phyloP scores from a whole-genome alignment of 92 coral and sea anemone genomes.

The Paramuricea clavata region DNA sequence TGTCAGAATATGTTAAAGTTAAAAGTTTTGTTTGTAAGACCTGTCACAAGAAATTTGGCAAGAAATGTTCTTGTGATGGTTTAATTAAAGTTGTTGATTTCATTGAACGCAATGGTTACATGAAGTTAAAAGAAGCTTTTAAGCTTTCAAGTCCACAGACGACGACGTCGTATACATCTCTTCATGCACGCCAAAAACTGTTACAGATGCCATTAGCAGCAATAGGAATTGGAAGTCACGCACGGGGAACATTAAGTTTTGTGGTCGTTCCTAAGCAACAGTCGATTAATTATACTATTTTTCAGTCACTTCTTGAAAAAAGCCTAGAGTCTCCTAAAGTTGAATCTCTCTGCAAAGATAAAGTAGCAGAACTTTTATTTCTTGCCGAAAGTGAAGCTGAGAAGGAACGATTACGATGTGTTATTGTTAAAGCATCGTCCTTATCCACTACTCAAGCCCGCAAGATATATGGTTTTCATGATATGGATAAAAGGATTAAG shows the following conservation, averaged over 20 bases:
- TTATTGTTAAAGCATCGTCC: slow-evolving; percentile 42
- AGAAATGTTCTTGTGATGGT: slow-evolving; percentile 44
- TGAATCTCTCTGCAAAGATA: neutral
- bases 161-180: neutral
- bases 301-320: too few species aligned
- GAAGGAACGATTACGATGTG: slow-evolving; percentile 49
- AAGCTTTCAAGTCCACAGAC: slow-evolving; percentile 34
- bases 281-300: too few species aligned
- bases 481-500: slow-evolving; percentile 1
- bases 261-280: too few species aligned
- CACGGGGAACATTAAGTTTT: too few species aligned
- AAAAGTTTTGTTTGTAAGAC: neutral
- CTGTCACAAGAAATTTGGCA: neutral
- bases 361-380: slow-evolving; percentile 20
- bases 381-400: slow-evolving; percentile 52
- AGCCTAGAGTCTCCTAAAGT: too few species aligned
- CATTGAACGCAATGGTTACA: slow-evolving; percentile 18
- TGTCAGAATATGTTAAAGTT: slow-evolving; percentile 31
- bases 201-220: too few species aligned
- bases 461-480: slow-evolving; percentile 42
- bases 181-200: too few species aligned
- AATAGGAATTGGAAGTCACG: too few species aligned
- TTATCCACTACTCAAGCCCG: slow-evolving; percentile 44
- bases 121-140: slow-evolving; percentile 40
- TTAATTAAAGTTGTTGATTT: slow-evolving; percentile 37